Base-by-base conservation (phyloP, 2,888 invertebrate genomes). In the Athalia circularis region DNA sequence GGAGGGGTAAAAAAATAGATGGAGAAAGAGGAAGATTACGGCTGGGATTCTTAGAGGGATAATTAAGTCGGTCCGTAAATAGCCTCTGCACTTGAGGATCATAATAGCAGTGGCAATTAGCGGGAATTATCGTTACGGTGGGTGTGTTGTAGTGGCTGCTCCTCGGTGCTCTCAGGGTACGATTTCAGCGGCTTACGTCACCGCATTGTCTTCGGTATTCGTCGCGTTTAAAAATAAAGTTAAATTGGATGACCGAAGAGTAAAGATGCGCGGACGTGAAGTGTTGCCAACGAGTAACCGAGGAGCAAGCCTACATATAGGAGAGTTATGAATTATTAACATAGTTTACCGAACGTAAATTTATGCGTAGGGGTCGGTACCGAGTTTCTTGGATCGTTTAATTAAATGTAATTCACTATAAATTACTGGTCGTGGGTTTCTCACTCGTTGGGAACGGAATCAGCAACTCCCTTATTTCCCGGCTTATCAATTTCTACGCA, bases 81-180 rank as follows among this genome's bases (percentile, higher is more conserved):
- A 64, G 64, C 52, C 29, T 29, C 47, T 52, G 61, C 70, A 70
- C 70, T 77, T 70, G 13, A n/a, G 50, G 77, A 77, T 80, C 82
- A 81, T 86, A 86, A 87, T 86, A 85, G 86, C 84, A 83, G 82
- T 83, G 84, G 82, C 85, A 87, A 87, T 87, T 87, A 87, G 83
- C 80, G 82, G 84, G 84, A 85, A 87, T 87, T 87, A 87, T 83
- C 82, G 83, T 84, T 82, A 83, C 81, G 78, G 85, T 86, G 86
- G 86, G 85, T 83, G 85, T 83, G 70, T 81, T 78, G 48, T 57
- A 59, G 15, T 62, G 61, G 74, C 75, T 64, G 62, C 62, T 75
- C 45, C 48, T 48, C 13, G 48, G 52, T 68, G 50, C 68, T 68
- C 15, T 47, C n/a, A 57, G 59, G 59, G 72, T 47, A 29, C 5